Evolutionary conservation across 2,113 vertebrate species (phyloP).

Genomic region (Ibidorhyncha struthersii): DNA sequence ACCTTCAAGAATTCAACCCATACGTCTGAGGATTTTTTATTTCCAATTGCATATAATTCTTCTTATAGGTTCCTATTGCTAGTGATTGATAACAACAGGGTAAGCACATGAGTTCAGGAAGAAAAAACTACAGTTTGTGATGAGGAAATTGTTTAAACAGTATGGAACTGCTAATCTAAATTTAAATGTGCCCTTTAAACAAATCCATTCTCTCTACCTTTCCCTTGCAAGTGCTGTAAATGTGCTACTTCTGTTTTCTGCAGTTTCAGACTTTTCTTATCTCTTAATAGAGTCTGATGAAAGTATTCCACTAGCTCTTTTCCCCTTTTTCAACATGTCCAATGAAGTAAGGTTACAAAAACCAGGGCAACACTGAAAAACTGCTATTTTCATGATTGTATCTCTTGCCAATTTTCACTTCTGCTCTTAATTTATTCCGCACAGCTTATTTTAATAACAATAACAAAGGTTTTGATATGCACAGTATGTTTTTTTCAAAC

Average conservation of each 20-base stretch:
- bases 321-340: neutral
- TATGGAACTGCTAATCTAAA: slow-evolving; percentile 6
- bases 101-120: neutral
- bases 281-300: slow-evolving; percentile 19
- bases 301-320: neutral
- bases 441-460: slow-evolving; percentile 45
- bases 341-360: neutral
- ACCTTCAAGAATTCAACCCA: neutral
- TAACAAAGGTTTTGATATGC: neutral
- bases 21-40: neutral
- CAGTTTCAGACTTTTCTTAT: neutral
- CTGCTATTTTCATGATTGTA: neutral
- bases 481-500: neutral
- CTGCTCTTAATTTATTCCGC: slow-evolving; percentile 25
- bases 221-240: slow-evolving; percentile 5
- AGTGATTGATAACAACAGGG: neutral
- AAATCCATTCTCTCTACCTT: neutral
- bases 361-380: neutral
- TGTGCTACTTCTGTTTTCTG: slow-evolving; percentile 29
- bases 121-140: neutral
- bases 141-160: neutral
- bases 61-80: neutral
- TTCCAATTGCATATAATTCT: neutral
- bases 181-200: slow-evolving; percentile 31
- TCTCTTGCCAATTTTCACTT: slow-evolving; percentile 56